Percentiles rank a stretch among this genome's conserved stretches.
phyloP scores from a whole-genome alignment of 2,888 invertebrate species.

The Microctonus aethiopoides region DNA sequence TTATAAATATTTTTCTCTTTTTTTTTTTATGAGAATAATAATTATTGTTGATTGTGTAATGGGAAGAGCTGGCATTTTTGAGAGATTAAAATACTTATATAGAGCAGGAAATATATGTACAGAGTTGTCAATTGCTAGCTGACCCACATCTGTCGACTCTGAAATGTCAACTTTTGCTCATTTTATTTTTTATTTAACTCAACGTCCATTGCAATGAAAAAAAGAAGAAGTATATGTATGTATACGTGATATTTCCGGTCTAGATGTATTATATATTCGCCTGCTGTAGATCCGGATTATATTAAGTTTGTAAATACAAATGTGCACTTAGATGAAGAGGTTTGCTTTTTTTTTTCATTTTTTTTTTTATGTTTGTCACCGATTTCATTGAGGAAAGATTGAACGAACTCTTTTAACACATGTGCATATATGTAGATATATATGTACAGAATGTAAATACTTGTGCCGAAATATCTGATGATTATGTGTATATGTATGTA shows the following conservation, averaged over 20 bases:
- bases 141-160: slow-evolving; percentile 34
- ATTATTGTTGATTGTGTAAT: neutral
- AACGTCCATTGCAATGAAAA: neutral
- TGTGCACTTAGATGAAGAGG: too few species aligned
- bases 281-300: too few species aligned
- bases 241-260: slow-evolving; percentile 13
- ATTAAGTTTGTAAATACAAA: too few species aligned
- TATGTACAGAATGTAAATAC: neutral
- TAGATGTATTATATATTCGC: neutral
- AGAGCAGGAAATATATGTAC: slow-evolving; percentile 22
- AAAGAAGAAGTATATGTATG: neutral
- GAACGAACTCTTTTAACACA: neutral
- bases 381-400: neutral
- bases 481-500: too few species aligned
- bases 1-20: neutral
- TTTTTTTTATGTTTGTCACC: neutral
- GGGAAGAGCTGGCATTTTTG: neutral
- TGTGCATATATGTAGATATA: neutral
- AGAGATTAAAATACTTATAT: neutral
- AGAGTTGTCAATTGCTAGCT: slow-evolving; percentile 33
- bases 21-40: neutral
- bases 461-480: neutral
- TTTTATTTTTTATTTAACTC: neutral
- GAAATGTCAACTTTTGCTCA: slow-evolving; percentile 2
- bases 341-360: too few species aligned